A percentile compares a stretch with the other conserved stretches of the same genome.
Evolutionary conservation across 1,140 invertebrate genomes (phyloP).

Genomic region (Pogonognathellus flavescens): DNA sequence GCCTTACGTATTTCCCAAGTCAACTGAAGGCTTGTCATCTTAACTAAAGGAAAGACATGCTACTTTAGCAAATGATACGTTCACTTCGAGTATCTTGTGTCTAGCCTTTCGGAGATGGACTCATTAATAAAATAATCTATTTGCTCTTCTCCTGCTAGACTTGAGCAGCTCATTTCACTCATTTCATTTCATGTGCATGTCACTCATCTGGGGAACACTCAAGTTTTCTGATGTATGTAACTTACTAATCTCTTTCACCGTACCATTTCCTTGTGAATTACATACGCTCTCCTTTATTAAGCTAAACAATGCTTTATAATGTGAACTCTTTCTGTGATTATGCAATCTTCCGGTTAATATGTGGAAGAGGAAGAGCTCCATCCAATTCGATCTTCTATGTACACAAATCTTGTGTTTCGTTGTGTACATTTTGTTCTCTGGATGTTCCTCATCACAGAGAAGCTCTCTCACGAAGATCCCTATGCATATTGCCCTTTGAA

Average conservation of each 20-base stretch:
- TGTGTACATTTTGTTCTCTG: too few species aligned
- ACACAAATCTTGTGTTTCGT: too few species aligned
- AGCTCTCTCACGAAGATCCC: too few species aligned
- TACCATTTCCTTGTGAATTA: too few species aligned
- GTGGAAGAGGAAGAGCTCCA: too few species aligned
- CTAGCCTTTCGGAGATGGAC: constrained; percentile 33
- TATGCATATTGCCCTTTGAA: too few species aligned
- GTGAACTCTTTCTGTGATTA: too few species aligned
- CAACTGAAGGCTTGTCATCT: constrained; percentile 24
- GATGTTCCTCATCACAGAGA: too few species aligned
- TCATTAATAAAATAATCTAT: constrained; percentile 50
- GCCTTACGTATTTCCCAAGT: constrained; percentile 32
- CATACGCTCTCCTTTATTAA: not conserved
- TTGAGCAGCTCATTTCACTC: constrained; percentile 24
- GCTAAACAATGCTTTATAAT: not conserved
- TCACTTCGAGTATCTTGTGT: not conserved
- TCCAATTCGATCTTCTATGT: too few species aligned
- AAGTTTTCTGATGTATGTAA: not conserved
- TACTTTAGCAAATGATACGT: constrained; percentile 37
- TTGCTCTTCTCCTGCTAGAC: constrained; percentile 18
- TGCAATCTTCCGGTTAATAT: too few species aligned
- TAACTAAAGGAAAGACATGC: constrained; percentile 36
- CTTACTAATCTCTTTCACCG: not conserved
- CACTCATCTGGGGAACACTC: constrained; percentile 14
- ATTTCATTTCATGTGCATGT: constrained; percentile 32